These are phyloP conservation scores for Anoplopoma fimbria DNA, from an alignment of 2,113 vertebrate species.

Conservation along the genomic window DNA sequence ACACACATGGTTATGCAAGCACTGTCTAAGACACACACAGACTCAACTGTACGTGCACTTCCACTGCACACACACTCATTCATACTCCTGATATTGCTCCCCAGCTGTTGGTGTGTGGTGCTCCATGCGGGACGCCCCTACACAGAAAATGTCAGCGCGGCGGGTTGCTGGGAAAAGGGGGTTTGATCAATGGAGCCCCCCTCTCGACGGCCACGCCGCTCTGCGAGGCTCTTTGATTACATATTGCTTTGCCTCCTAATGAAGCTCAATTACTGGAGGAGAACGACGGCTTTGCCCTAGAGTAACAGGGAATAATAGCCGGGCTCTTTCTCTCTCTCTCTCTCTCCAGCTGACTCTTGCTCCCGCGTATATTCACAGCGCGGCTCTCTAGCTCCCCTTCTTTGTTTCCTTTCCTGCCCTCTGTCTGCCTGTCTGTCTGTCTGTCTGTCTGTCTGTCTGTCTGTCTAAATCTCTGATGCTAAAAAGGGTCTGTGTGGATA, in stretches of 20 bases:
- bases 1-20: constrained; percentile 44
- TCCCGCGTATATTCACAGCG: constrained; percentile 2
- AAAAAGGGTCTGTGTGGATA: constrained; percentile 20
- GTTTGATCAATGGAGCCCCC: constrained; percentile 80
- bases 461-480: constrained; percentile 22
- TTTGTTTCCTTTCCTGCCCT: constrained; percentile 25
- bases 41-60: background rate
- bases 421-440: constrained; percentile 32
- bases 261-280: constrained; percentile 75
- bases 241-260: constrained; percentile 78
- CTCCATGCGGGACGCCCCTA: constrained; percentile 71
- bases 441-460: constrained; percentile 16
- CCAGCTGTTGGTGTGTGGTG: constrained; percentile 71
- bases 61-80: background rate
- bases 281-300: constrained; percentile 64
- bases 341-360: constrained; percentile 31
- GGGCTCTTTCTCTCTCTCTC: background rate
- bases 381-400: constrained; percentile 22
- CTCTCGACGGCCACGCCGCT: constrained; percentile 55
- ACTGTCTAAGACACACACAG: constrained; percentile 7
- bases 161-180: constrained; percentile 70
- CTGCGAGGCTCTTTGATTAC: constrained; percentile 77
- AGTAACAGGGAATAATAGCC: constrained; percentile 63
- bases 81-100: constrained; percentile 42
- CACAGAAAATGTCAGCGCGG: constrained; percentile 79